Percentiles rank a stretch among this genome's conserved stretches.
phyloP scores from a whole-genome alignment of 1,140 invertebrate species.

The Megathymus violae region DNA sequence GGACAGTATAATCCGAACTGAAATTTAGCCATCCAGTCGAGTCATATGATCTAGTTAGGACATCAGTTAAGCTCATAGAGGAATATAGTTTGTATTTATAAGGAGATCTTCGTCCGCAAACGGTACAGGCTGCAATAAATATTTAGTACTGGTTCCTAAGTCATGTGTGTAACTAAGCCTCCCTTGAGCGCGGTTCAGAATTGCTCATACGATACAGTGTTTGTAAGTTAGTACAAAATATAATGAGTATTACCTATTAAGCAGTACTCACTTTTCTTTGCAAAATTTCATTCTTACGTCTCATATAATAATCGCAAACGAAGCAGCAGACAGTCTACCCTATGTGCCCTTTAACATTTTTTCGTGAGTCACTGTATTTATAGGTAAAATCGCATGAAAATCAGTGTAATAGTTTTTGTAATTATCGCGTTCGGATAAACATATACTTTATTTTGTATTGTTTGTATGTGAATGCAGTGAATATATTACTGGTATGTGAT shows the following conservation, averaged over 20 bases:
- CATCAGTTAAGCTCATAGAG: constrained; percentile 1
- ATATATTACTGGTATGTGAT: too few relatives aligned
- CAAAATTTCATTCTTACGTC: too few relatives aligned
- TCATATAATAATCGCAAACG: too few relatives aligned
- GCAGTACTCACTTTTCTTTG: too few relatives aligned
- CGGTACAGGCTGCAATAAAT: constrained; percentile 15
- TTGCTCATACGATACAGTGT: neutral
- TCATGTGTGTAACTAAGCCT: constrained; percentile 2
- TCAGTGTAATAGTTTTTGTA: too few relatives aligned
- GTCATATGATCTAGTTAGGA: constrained; percentile 12
- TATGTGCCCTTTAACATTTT: too few relatives aligned
- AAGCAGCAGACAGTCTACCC: too few relatives aligned
- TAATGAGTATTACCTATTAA: neutral
- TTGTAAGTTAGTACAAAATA: neutral
- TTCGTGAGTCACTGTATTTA: too few relatives aligned
- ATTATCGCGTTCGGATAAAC: too few relatives aligned
- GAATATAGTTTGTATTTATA: constrained; percentile 24
- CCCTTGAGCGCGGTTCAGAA: neutral
- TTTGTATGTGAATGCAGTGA: too few relatives aligned
- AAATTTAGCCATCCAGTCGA: constrained; percentile 20
- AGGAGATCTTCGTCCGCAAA: constrained; percentile 21
- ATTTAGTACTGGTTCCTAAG: constrained; percentile 12
- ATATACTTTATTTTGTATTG: too few relatives aligned
- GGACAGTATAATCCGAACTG: constrained; percentile 3
- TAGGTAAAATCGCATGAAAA: too few relatives aligned